Evolutionary conservation across 2,113 vertebrate genomes (phyloP), one percentile per base, ranked within the genome.

Genomic region (Corydoras sp.): DNA sequence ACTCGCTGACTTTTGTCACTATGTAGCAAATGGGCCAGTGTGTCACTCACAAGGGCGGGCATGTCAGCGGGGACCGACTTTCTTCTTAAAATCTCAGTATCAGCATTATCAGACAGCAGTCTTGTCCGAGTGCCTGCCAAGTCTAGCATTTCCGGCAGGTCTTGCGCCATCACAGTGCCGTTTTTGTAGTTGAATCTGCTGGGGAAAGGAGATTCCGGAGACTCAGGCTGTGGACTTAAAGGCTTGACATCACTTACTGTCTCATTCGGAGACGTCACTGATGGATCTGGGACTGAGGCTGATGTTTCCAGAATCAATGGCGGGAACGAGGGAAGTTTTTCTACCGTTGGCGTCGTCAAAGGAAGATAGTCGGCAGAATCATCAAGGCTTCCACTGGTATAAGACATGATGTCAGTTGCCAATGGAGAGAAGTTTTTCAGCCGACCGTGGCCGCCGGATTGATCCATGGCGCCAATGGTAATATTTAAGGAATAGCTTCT

Each of bases 401-500:
- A 95, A 64, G 95, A 95, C 79, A 98, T 88, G 80, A 99, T 98
- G 84, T 99, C 97, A 15, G 96, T 95, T 69, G 95, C 95, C 0
- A 98, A 85, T 13, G 96, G 95, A 73, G 97, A 95, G 79, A 99
- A 93, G 82, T 93, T 93, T 70, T 90, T 92, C 2, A 89, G 90
- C 67, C 83, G 90, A 9, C 91, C 92, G 82, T 96, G 96, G 73
- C 91, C 94, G 81, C 92, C 93, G 31, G 92, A 92, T 14, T 92
- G 90, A 80, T 94, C 95, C 79, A 93, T 77, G 76, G 93, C 88
- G 69, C 94, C 96, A 88, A 97, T 97, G 9, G 93, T 95, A 75
- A 99, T 89, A 76, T 98, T 98, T 77, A 99, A 93, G 3, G 96
- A 99, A 88, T 96, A 98, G 79, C 96, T 99, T 82, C 95, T 92